Percentiles rank a stretch among this genome's conserved stretches.
phyloP scores from a whole-genome alignment of 2,888 invertebrate genomes.

The Heterodera filipjevi region DNA sequence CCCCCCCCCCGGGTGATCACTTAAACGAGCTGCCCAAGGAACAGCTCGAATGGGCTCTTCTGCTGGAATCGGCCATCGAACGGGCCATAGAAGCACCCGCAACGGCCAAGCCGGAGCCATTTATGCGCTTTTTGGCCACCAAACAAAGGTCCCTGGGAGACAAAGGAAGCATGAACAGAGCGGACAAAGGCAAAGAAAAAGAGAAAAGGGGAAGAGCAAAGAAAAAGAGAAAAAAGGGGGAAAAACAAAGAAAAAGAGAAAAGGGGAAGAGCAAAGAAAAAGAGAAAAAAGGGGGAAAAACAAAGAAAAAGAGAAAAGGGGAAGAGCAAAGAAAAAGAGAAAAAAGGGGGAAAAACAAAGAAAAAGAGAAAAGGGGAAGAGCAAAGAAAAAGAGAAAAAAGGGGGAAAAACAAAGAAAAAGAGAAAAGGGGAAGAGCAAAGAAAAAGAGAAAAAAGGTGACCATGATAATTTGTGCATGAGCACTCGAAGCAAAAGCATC shows the following conservation, averaged over 20 bases:
- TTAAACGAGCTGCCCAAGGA: conserved; percentile 48
- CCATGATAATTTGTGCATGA: conserved; percentile 65
- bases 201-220: background rate
- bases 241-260: background rate
- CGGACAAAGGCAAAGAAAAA: background rate
- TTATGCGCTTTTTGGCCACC: conserved; percentile 43
- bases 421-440: background rate
- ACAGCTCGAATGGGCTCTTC: conserved; percentile 54
- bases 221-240: no score
- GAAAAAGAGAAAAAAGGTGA: background rate
- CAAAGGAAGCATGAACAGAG: conserved; percentile 44
- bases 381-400: background rate
- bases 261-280: background rate
- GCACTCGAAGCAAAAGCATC: conserved; percentile 58
- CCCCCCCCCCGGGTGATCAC: conserved; percentile 30
- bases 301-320: background rate
- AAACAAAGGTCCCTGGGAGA: conserved; percentile 61
- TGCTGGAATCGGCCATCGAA: conserved; percentile 13
- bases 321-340: no score
- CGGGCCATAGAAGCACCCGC: conserved; percentile 39
- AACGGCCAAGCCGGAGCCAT: conserved; percentile 49
- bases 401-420: background rate
- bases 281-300: background rate
- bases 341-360: no score
- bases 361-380: no score